A percentile compares a stretch with the other conserved stretches of the same genome.
These are phyloP conservation scores for Sebastiscus tertius DNA, from an alignment of 2,797 vertebrate species.

Conservation along the genomic window DNA sequence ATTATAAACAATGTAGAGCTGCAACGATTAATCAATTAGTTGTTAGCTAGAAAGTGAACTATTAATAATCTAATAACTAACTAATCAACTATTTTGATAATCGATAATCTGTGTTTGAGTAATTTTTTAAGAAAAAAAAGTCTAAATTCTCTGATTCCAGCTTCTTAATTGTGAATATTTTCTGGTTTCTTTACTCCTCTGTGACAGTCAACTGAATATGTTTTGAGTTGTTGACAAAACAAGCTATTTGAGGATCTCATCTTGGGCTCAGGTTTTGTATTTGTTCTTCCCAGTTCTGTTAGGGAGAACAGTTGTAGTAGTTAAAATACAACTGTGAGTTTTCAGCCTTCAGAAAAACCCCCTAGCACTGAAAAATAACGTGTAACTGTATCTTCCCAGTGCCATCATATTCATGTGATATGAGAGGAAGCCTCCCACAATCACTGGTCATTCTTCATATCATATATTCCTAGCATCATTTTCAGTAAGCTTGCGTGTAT, in stretches of 20 bases:
- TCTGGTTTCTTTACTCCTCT: accelerated
- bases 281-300: not conserved
- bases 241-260: too few relatives aligned
- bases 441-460: not conserved
- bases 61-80: too few relatives aligned
- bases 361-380: not conserved
- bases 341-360: not conserved
- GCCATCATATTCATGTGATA: not conserved
- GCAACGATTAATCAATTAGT: too few relatives aligned
- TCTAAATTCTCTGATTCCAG: too few relatives aligned
- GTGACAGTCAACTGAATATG: too few relatives aligned
- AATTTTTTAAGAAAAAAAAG: too few relatives aligned
- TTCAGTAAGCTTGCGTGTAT: constrained; percentile 29
- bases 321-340: not conserved
- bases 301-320: not conserved
- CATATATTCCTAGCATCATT: constrained; percentile 7
- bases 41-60: too few relatives aligned
- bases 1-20: too few relatives aligned
- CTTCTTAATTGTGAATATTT: too few relatives aligned
- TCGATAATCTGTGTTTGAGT: accelerated
- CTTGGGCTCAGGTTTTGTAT: not conserved
- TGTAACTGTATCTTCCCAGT: not conserved
- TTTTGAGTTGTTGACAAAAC: too few relatives aligned
- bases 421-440: not conserved
- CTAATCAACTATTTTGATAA: too few relatives aligned